Base-by-base conservation (phyloP, 2,888 invertebrate genomes). In the Sarcophaga rosellei region DNA sequence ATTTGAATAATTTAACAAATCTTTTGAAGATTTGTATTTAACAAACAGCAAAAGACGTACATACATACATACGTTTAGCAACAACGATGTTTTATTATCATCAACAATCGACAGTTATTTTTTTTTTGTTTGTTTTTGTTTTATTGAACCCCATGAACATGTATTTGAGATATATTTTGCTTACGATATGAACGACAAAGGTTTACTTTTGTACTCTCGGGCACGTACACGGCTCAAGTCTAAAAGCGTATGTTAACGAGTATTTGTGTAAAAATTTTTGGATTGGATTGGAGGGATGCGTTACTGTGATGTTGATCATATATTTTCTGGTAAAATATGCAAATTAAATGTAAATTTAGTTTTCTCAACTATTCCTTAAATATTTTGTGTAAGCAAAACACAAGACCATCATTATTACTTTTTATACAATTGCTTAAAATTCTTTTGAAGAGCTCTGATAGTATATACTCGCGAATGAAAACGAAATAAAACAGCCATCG, bases 301-400 rank as follows among this genome's bases (percentile, higher is more conserved):
- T 35, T 35, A 35, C 35, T 35, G 25, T 53, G 70, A 35, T 53
- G 45, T 65, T 85, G 57, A 66, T 72, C 65, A 47, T 61, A 15
- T 75, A 35, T 53, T 75, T 66, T 80, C 47, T 77, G 80, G 63
- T 77, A 88, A 91, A 92, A 91, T 91, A 91, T 91, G 91, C 92
- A 92, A 92, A 91, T 92, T 91, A 90, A 90, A 92, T 91, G 91
- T 92, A 91, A 91, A 91, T 91, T 35, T 90, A 91, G 90, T 85
- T 88, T 88, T 89, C 53, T 53, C 89, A 91, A 91, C 91, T 91
- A 91, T 91, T 90, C 88, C 5, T 83, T 88, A 90, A 84, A 84
- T 86, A 74, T 69, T 78, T 86, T 84, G n/a, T 84, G 61, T 69
- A 77, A 35, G 15, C 15, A 15, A 15, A 53, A 53, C 1, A 15